Evolutionary conservation across 2,113 vertebrate genomes (phyloP).

Genomic region (Dissostichus mawsoni): DNA sequence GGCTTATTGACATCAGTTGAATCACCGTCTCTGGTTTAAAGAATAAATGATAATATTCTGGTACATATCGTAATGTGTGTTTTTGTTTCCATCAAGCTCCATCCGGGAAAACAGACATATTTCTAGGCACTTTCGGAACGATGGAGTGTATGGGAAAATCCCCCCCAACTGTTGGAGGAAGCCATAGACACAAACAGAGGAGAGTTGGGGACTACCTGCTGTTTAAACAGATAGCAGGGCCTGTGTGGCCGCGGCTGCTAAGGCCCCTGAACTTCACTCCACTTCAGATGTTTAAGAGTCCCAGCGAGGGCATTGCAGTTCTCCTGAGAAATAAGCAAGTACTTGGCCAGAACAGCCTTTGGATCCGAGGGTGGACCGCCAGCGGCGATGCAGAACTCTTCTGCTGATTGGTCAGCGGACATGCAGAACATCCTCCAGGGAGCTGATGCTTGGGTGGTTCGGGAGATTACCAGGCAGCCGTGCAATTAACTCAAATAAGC

Average conservation of each 20-base stretch:
- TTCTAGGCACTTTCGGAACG: slow-evolving; percentile 50
- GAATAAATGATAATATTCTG: slow-evolving; percentile 31
- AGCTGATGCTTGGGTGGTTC: slow-evolving; percentile 77
- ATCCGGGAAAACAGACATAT: slow-evolving; percentile 70
- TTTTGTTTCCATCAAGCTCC: slow-evolving; percentile 67
- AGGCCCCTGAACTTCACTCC: slow-evolving; percentile 71
- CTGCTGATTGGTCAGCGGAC: slow-evolving; percentile 69
- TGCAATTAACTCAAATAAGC: slow-evolving; percentile 75
- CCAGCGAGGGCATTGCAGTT: slow-evolving; percentile 58
- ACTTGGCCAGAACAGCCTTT: slow-evolving; percentile 81
- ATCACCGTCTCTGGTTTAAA: not conserved
- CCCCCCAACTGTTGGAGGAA: slow-evolving; percentile 67
- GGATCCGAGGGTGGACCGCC: slow-evolving; percentile 75
- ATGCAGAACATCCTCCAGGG: slow-evolving; percentile 62
- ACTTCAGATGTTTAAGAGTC: slow-evolving; percentile 78
- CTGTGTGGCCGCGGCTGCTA: slow-evolving; percentile 57
- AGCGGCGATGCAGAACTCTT: slow-evolving; percentile 56
- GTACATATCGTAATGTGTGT: slow-evolving; percentile 46
- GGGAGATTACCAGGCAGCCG: slow-evolving; percentile 66
- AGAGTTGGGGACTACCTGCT: slow-evolving; percentile 77
- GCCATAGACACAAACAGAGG: slow-evolving; percentile 71
- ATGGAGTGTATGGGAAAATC: slow-evolving; percentile 75
- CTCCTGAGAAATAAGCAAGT: slow-evolving; percentile 78
- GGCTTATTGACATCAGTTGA: not conserved
- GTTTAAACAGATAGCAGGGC: slow-evolving; percentile 79